A percentile compares a stretch with the other conserved stretches of the same genome.
Conservation (phyloP, 2,797 vertebrate species). For the Ctenopoma kingsleyae region DNA sequence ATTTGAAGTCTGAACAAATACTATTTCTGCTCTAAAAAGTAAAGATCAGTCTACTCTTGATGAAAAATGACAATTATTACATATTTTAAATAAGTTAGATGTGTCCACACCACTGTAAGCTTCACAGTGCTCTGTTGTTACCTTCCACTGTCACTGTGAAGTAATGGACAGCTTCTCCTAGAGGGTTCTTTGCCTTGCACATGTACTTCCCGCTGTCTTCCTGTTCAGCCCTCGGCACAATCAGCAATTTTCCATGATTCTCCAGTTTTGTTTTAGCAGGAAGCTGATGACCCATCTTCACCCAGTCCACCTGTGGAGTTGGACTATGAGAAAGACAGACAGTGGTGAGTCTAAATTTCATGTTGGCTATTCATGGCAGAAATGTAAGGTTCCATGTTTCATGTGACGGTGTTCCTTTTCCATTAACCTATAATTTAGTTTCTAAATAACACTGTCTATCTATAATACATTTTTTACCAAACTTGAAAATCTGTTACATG, state of each 20-base stretch:
- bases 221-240: constrained; percentile 84
- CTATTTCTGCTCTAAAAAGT: not conserved
- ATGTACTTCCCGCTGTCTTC: constrained; percentile 90
- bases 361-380: not conserved
- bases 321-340: constrained; percentile 82
- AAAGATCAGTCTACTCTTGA: not conserved
- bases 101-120: not conserved
- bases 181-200: constrained; percentile 89
- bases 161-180: constrained; percentile 84
- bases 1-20: not conserved
- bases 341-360: not conserved
- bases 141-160: constrained; percentile 93
- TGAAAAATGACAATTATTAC: not conserved
- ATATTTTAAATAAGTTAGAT: not conserved
- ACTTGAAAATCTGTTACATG: no score
- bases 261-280: constrained; percentile 81
- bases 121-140: constrained; percentile 59
- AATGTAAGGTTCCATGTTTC: no score
- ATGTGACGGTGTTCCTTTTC: no score
- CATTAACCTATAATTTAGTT: no score
- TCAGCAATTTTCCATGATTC: constrained; percentile 89
- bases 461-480: no score
- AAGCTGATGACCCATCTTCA: constrained; percentile 82
- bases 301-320: constrained; percentile 91
- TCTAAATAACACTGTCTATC: no score